These are phyloP conservation scores for Rhamphomyia laevipes DNA, from an alignment of 2,888 invertebrate genomes.

Conservation along the genomic window DNA sequence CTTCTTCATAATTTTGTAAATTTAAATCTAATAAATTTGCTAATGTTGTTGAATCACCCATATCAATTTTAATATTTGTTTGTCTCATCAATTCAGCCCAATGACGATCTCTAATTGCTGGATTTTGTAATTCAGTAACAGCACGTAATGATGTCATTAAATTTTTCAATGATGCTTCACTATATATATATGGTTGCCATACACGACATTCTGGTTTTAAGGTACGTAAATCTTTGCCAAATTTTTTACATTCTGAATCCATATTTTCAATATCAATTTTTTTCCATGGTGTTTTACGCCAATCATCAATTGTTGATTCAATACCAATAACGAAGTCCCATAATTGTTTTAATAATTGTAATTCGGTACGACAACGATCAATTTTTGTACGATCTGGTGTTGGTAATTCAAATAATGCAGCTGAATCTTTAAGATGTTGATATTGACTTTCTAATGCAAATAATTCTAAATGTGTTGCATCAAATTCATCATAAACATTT, in stretches of 20 bases:
- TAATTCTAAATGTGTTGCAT: conserved; percentile 56
- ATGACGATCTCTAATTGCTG: conserved; percentile 84
- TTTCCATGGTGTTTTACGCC: conserved; percentile 90
- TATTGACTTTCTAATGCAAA: conserved; percentile 55
- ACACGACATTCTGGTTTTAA: conserved; percentile 69
- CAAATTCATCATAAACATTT: conserved; percentile 56
- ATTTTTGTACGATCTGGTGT: conserved; percentile 73
- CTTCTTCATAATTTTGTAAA: conserved; percentile 87
- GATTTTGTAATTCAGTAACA: conserved; percentile 88
- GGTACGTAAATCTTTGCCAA: conserved; percentile 69
- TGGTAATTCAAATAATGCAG: conserved; percentile 73
- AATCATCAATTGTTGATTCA: conserved; percentile 70
- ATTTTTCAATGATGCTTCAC: conserved; percentile 78
- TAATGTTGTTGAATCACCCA: conserved; percentile 57
- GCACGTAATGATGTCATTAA: conserved; percentile 87
- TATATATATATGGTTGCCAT: conserved; percentile 67
- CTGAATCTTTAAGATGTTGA: conserved; percentile 55
- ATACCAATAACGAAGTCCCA: conserved; percentile 86
- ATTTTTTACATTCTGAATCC: conserved; percentile 90
- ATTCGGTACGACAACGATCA: conserved; percentile 60
- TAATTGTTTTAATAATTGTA: conserved; percentile 62
- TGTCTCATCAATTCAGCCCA: conserved; percentile 91
- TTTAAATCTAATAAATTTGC: conserved; percentile 77
- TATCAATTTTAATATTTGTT: conserved; percentile 55
- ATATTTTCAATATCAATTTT: conserved; percentile 88